phyloP scores from a whole-genome alignment of 2,113 vertebrate species.

The Sinosuthora webbiana region DNA sequence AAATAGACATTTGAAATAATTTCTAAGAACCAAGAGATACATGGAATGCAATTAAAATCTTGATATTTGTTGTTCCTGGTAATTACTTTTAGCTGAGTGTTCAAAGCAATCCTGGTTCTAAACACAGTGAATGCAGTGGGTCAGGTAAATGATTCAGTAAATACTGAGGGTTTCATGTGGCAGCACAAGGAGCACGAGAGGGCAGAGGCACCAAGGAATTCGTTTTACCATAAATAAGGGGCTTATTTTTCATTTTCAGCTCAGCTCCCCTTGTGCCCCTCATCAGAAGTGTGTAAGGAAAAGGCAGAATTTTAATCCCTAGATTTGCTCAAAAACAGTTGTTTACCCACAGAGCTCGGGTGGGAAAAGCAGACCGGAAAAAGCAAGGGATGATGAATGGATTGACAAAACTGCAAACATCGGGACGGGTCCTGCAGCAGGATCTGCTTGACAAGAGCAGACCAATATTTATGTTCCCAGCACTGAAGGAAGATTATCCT shows the following conservation, averaged over 20 bases:
- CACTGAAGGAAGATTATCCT: neutral
- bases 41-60: neutral
- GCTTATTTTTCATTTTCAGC: neutral
- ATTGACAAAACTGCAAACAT: neutral
- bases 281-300: neutral
- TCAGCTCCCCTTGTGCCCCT: neutral
- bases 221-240: neutral
- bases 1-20: neutral
- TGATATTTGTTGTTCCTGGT: neutral
- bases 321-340: neutral
- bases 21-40: neutral
- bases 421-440: neutral
- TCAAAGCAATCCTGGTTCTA: neutral
- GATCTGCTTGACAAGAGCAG: neutral
- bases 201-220: neutral
- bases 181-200: rapidly evolving
- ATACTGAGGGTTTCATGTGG: neutral
- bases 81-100: neutral
- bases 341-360: neutral
- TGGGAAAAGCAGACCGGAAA: neutral
- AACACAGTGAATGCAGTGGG: neutral
- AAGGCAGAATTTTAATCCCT: neutral
- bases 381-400: neutral
- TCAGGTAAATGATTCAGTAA: neutral
- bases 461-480: neutral